A percentile compares a stretch with the other conserved stretches of the same genome.
These are phyloP conservation scores for Anisognathus igniventris DNA, from an alignment of 2,797 vertebrate species.

Conservation along the genomic window DNA sequence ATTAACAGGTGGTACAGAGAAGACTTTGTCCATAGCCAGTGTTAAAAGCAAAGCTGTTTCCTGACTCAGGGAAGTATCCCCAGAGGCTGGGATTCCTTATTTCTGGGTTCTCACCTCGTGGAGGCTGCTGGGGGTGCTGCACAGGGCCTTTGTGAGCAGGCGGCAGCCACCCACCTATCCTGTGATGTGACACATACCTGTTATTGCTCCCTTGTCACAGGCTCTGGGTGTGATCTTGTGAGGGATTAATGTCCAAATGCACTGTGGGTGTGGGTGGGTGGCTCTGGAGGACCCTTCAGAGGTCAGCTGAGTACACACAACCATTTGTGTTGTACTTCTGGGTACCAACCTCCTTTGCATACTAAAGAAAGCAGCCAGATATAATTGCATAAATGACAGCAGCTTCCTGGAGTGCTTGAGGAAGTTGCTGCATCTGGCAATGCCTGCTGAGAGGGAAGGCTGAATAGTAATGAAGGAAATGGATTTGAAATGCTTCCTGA, in stretches of 20 bases:
- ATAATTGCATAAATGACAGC: background rate
- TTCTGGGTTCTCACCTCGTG: background rate
- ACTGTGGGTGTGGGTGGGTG: rapidly evolving
- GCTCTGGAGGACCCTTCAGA: background rate
- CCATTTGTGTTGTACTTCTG: background rate
- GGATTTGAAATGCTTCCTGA: background rate
- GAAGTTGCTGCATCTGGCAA: background rate
- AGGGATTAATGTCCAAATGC: background rate
- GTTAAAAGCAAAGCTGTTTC: background rate
- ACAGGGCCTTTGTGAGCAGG: background rate
- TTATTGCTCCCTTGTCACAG: background rate
- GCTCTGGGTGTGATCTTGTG: background rate
- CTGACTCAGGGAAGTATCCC: background rate
- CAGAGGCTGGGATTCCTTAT: rapidly evolving
- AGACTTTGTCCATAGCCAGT: background rate
- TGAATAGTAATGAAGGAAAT: background rate
- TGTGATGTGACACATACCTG: rapidly evolving
- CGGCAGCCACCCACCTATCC: rapidly evolving
- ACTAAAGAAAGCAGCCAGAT: background rate
- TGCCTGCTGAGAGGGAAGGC: background rate
- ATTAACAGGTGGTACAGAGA: background rate
- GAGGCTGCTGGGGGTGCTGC: background rate
- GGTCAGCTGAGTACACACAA: background rate
- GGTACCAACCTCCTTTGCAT: background rate
- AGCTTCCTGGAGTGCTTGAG: background rate